Base-by-base conservation (phyloP, 2,113 vertebrate genomes). In the Podilymbus podiceps region DNA sequence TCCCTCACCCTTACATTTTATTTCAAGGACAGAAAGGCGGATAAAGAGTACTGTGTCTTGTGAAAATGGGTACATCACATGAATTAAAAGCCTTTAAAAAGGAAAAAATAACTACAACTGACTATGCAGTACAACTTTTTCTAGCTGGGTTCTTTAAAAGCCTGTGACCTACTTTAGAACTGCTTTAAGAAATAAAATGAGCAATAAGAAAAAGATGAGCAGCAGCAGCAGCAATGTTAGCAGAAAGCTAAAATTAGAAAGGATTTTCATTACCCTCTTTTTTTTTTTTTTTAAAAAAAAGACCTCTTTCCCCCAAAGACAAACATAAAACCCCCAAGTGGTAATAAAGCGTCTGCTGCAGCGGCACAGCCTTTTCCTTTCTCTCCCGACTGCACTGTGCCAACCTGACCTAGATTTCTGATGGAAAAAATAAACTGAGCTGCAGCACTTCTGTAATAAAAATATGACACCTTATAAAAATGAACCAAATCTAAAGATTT, bases 241-340 rank as follows among this genome's bases (percentile, higher is more conserved):
- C 78, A 68, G 78, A 42, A 28, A 69, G 72, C 56, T 77, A 93
- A 95, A 97, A 88, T 64, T 88, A 60, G 85, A 94, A 92, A 74
- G 28, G 24, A 80, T 78, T 93, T 96, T 89, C 47, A 66, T 78
- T 88, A 91, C 56, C 7, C 15, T 52, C 12, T 81, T 91, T 38
- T 38, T 38, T 91, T 38, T 38, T 38, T 38, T 38, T 38, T 27
- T 15, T 75, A 84, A 50, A 72, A 35, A 30, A 40, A 53, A 59
- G 1, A 21, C 5, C 25, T n/a, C 11, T 50, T 89, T 78, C 35
- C 27, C n/a, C 21, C 44, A 75, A 77, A 83, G 67, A 22, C 79
- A 94, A 89, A 75, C 1, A 42, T 56, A 87, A 89, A 49, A 11
- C 20, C 50, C 44, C 62, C 52, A 88, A 85, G 33, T 35, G 46